Percentiles rank a stretch among this genome's conserved stretches.
phyloP scores from a whole-genome alignment of 1,140 invertebrate genomes.

The Agrypnia vestita region DNA sequence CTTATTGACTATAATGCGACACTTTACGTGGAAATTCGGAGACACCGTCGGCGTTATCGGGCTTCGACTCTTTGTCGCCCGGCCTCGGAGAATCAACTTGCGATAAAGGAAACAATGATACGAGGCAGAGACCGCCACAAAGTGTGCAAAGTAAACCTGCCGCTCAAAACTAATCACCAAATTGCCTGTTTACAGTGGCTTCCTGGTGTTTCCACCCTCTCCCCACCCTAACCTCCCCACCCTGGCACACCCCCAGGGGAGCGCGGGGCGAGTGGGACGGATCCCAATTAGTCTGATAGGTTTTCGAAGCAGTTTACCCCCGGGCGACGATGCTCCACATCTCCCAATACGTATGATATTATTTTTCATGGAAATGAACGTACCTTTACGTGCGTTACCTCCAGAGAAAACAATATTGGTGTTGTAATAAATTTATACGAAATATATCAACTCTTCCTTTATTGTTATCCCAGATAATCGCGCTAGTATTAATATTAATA shows the following conservation, averaged over 20 bases:
- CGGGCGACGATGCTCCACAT: not conserved
- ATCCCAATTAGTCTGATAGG: conserved; percentile 6
- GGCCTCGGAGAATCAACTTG: not conserved
- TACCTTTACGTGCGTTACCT: not conserved
- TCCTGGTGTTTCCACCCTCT: not conserved
- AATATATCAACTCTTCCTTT: not conserved
- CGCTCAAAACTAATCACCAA: conserved; percentile 28
- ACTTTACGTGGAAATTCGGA: not conserved
- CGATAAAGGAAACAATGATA: not conserved
- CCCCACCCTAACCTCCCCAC: too few species aligned
- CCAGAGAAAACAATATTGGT: not conserved
- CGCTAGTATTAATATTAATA: too few species aligned
- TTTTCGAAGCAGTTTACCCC: not conserved
- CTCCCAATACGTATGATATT: not conserved
- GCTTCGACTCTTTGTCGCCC: not conserved
- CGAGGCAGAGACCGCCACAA: not conserved
- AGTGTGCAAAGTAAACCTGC: conserved; percentile 10
- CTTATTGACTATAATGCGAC: not conserved
- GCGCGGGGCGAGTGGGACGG: not conserved
- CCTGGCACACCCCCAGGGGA: not conserved
- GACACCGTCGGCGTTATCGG: not conserved
- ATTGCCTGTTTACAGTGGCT: conserved; percentile 28
- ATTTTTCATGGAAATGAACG: not conserved
- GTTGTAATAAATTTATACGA: not conserved
- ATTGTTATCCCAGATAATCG: too few species aligned